Percentiles rank a stretch among this genome's conserved stretches.
Conservation (phyloP, 1,140 invertebrate species). For the Achatina immaculata region DNA sequence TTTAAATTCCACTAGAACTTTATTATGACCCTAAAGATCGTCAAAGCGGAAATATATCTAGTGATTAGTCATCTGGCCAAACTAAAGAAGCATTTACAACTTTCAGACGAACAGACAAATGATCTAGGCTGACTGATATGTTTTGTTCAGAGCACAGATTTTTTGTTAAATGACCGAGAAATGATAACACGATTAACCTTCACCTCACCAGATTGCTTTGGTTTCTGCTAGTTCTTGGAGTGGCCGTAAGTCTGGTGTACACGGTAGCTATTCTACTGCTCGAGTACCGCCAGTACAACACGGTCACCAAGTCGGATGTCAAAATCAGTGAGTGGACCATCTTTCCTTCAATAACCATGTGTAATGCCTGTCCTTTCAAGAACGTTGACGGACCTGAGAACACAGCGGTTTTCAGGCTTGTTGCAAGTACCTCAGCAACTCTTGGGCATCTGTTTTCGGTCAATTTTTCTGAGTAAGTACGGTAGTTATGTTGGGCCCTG, state of each 20-base stretch:
- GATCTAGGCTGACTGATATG: no score
- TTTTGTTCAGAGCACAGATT: no score
- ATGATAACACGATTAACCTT: no score
- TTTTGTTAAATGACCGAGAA: no score
- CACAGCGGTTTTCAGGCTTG: background rate
- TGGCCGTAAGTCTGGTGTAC: background rate
- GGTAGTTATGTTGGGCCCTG: no score
- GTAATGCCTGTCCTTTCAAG: constrained; percentile 11
- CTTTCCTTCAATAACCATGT: constrained; percentile 10
- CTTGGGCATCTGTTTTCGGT: background rate
- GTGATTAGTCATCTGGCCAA: no score
- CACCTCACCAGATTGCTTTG: constrained; percentile 6
- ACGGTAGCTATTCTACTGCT: constrained; percentile 2
- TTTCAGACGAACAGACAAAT: no score
- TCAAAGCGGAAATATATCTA: no score
- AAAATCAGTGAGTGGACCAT: background rate
- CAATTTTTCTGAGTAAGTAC: constrained; percentile 6
- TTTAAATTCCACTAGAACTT: no score
- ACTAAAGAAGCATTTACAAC: no score
- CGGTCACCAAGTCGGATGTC: background rate
- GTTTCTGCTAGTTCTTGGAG: constrained; percentile 10
- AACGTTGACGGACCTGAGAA: background rate
- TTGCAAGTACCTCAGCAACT: background rate
- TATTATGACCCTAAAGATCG: no score
- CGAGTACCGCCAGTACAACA: constrained; percentile 24